A percentile compares a stretch with the other conserved stretches of the same genome.
Conservation (phyloP, 2,797 vertebrate species). For the Cephalopachus bancanus region DNA sequence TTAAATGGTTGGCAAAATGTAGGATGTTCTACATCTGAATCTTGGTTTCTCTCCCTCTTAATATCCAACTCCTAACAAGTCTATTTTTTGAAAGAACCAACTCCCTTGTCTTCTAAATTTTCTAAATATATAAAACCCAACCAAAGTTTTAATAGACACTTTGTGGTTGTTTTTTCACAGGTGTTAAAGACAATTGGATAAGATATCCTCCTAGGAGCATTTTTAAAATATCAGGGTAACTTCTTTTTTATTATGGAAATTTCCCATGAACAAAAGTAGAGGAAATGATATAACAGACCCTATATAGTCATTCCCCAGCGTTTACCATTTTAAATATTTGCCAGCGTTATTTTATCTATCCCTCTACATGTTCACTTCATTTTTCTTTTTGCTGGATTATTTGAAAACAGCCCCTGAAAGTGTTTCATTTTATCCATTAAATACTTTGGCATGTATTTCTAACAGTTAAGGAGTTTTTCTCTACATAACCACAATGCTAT, state of each 20-base stretch:
- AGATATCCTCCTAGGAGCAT: background rate
- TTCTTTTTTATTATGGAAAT: slow-evolving; percentile 9
- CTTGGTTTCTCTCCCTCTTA: slow-evolving; percentile 44
- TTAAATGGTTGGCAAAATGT: background rate
- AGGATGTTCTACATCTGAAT: background rate
- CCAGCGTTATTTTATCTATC: background rate
- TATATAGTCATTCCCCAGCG: background rate
- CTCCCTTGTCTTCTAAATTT: slow-evolving; percentile 19
- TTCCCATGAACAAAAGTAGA: slow-evolving; percentile 65
- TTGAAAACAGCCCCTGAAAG: slow-evolving; percentile 49
- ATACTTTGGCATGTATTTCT: slow-evolving; percentile 51
- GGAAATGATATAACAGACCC: background rate
- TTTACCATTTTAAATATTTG: slow-evolving; percentile 65
- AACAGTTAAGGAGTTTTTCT: slow-evolving; percentile 38
- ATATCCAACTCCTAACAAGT: slow-evolving; percentile 15
- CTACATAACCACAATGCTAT: slow-evolving; percentile 61
- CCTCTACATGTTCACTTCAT: background rate
- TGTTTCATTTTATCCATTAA: slow-evolving; percentile 60
- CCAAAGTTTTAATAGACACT: slow-evolving; percentile 55
- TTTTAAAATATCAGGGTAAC: slow-evolving; percentile 47
- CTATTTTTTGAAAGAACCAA: slow-evolving; percentile 39
- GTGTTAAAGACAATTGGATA: slow-evolving; percentile 39
- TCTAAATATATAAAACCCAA: slow-evolving; percentile 54
- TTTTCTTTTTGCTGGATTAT: slow-evolving; percentile 63
- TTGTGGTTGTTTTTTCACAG: slow-evolving; percentile 37